Base-by-base conservation (phyloP, 2,113 vertebrate genomes). In the Protobothrops mucrosquamatus region DNA sequence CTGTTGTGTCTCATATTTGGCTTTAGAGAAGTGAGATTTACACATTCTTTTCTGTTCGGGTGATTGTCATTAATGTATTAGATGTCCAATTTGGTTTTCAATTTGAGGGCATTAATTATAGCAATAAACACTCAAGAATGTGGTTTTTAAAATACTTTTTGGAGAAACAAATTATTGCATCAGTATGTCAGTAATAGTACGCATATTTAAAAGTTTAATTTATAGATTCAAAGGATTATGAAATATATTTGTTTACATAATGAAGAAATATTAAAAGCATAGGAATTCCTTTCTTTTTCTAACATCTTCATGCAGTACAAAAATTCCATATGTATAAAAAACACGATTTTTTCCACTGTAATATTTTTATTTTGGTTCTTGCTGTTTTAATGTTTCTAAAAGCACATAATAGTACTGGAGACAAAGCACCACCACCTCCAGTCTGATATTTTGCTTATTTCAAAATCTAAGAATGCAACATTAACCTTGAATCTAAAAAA, bases 341-440 rank as follows among this genome's bases (percentile, higher is more conserved):
- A 91, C 95, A 92, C 29, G 52, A 0, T 12, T 92, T 87, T 46
- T 90, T 34, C 51, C 90, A 95, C 86, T 0, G 0, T 88, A 22
- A 55, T 24, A 29, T 48, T 14, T 81, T 81, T 23, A 46, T 89
- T 92, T 81, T 92, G 1, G 39, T 56, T 92, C 20, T 26, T 93
- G 91, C 48, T 87, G 93, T 94, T 96, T 96, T 91, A 92, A 59
- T 48, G 90, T 85, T 93, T 95, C 90, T 39, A 87, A 59, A 11
- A 59, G 52, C 57, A 51, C 29, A 92, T 24, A 1, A 8, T 74
- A 26, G 91, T 93, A 87, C 59, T 43, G 22, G 91, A 92, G 90
- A 94, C 94, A 95, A 85, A 69, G 96, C 90, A 92, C 6, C 24
- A 52, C 6, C 12, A n/a, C 29, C 61, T 69, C 64, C 29, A 87